phyloP scores from a whole-genome alignment of 2,113 vertebrate species.

The Bubo bubo region DNA sequence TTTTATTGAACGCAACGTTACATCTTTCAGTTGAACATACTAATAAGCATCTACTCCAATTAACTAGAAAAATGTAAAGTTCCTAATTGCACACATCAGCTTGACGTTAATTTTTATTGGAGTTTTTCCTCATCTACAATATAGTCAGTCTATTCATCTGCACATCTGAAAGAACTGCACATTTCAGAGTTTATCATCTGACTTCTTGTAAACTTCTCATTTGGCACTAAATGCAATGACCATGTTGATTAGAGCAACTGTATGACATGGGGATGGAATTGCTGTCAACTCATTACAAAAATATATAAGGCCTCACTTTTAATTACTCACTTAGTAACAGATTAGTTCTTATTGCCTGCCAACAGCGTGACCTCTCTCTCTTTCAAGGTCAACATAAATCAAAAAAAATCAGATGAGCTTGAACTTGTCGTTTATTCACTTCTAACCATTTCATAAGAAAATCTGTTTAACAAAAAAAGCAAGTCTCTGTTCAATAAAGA shows the following conservation, averaged over 20 bases:
- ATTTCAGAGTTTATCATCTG: slow-evolving; percentile 73
- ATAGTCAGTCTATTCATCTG: slow-evolving; percentile 56
- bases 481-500: slow-evolving; percentile 11
- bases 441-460: slow-evolving; percentile 61
- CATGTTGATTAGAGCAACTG: slow-evolving; percentile 77
- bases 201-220: slow-evolving; percentile 80
- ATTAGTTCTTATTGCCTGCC: slow-evolving; percentile 77
- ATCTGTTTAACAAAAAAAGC: slow-evolving; percentile 42
- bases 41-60: slow-evolving; percentile 3
- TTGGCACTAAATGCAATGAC: slow-evolving; percentile 81
- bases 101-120: not conserved
- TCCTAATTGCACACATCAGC: slow-evolving; percentile 5
- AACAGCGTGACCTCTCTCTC: slow-evolving; percentile 65
- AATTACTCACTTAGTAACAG: slow-evolving; percentile 84
- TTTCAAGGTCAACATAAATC: slow-evolving; percentile 72
- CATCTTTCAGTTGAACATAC: not conserved
- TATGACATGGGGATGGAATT: slow-evolving; percentile 76
- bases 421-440: slow-evolving; percentile 46
- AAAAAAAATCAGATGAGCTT: slow-evolving; percentile 75
- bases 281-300: slow-evolving; percentile 85
- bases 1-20: not conserved
- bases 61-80: slow-evolving; percentile 8
- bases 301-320: slow-evolving; percentile 86
- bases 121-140: slow-evolving; percentile 7
- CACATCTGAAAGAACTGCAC: slow-evolving; percentile 55